phyloP scores from a whole-genome alignment of 2,888 invertebrate species.

The Rapana venosa region DNA sequence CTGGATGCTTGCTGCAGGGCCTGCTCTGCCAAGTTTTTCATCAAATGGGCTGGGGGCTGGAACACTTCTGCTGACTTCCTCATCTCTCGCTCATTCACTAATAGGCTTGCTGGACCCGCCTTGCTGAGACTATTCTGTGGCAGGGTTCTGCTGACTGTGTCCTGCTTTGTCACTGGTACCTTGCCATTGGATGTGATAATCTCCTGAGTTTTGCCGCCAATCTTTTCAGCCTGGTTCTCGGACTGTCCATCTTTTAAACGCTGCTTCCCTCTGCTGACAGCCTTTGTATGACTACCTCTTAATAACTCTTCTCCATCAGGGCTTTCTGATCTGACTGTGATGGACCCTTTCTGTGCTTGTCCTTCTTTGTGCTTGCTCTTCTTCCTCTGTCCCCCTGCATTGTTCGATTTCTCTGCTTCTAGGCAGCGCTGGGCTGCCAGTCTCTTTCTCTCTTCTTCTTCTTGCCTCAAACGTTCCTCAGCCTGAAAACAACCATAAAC shows the following conservation, averaged over 20 bases:
- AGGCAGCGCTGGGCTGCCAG: constrained; percentile 25
- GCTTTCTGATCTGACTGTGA: constrained; percentile 34
- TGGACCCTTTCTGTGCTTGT: constrained; percentile 35
- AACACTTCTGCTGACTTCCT: constrained; percentile 27
- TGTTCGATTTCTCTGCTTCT: constrained; percentile 25
- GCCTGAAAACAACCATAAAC: constrained; percentile 56
- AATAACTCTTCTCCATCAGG: background rate
- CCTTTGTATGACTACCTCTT: constrained; percentile 11
- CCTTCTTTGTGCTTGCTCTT: constrained; percentile 46
- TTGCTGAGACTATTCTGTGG: background rate
- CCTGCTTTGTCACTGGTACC: background rate
- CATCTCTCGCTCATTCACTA: background rate
- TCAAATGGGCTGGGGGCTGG: constrained; percentile 24
- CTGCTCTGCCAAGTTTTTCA: constrained; percentile 26
- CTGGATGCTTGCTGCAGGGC: constrained; percentile 36
- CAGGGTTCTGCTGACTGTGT: background rate
- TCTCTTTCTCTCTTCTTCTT: constrained; percentile 64
- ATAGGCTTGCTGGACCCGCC: background rate
- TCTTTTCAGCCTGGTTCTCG: constrained; percentile 15
- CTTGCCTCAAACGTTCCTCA: constrained; percentile 66
- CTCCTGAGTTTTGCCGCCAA: constrained; percentile 1
- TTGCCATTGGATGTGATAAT: constrained; percentile 18
- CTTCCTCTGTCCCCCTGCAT: constrained; percentile 34
- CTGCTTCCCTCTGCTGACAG: constrained; percentile 44
- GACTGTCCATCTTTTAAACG: constrained; percentile 48